A percentile compares a stretch with the other conserved stretches of the same genome.
Evolutionary conservation across 2,888 invertebrate genomes (phyloP).

Genomic region (Melikaiella ostensackeni): DNA sequence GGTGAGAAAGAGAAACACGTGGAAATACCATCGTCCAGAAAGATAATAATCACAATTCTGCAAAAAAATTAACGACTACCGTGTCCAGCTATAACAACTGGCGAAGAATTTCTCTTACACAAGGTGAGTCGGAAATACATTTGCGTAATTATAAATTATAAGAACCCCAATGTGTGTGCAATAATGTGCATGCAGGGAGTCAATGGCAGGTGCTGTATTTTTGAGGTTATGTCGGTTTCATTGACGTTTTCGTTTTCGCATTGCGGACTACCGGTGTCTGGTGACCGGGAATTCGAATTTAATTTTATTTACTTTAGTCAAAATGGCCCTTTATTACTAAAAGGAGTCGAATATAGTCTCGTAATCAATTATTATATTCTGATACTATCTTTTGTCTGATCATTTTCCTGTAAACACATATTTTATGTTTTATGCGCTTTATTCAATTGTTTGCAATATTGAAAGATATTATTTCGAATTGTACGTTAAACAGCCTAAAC

Average conservation of each 20-base stretch:
- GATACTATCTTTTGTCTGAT: background rate
- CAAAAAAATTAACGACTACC: conserved; percentile 10
- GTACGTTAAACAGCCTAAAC: too few relatives aligned
- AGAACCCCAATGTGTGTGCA: conserved; percentile 4
- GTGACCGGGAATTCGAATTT: background rate
- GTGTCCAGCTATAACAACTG: background rate
- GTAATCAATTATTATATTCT: background rate
- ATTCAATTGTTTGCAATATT: too few relatives aligned
- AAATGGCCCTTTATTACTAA: background rate
- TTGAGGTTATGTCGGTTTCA: conserved; percentile 40
- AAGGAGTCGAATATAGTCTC: background rate
- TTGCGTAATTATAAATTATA: conserved; percentile 36
- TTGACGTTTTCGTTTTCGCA: conserved; percentile 34
- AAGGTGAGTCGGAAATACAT: conserved; percentile 52
- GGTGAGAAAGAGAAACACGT: too few relatives aligned
- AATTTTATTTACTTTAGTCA: background rate
- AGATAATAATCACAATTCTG: conserved; percentile 15
- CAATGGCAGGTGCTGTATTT: conserved; percentile 39
- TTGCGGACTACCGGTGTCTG: background rate
- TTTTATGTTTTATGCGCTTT: too few relatives aligned
- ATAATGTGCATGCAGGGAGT: background rate
- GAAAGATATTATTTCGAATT: too few relatives aligned
- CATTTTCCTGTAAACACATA: background rate
- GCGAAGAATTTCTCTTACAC: conserved; percentile 26
- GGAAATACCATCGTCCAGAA: background rate